These are phyloP conservation scores for Typhlichthys subterraneus DNA, from an alignment of 2,797 vertebrate species.

Conservation along the genomic window DNA sequence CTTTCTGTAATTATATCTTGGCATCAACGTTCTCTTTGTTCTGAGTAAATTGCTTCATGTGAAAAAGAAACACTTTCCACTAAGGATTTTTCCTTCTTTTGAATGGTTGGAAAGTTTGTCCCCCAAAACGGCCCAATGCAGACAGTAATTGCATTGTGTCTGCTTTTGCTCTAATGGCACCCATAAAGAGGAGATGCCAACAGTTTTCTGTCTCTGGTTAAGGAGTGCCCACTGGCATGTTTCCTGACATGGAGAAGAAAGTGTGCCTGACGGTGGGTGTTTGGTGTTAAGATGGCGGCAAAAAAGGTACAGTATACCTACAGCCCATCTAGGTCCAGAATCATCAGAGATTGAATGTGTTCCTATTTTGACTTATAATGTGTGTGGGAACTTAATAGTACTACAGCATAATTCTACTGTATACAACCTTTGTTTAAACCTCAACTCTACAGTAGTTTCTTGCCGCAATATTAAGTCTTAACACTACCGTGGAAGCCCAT, in stretches of 20 bases:
- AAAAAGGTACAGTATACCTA: constrained; percentile 23
- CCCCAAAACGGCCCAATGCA: constrained; percentile 61
- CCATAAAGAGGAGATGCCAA: constrained; percentile 71
- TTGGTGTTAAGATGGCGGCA: constrained; percentile 44
- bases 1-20: constrained; percentile 60
- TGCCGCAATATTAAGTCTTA: too few species aligned
- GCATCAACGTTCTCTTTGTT: constrained; percentile 72
- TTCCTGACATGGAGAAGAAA: constrained; percentile 61
- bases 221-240: constrained; percentile 50
- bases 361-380: too few species aligned
- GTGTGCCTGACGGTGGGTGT: constrained; percentile 50
- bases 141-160: constrained; percentile 77
- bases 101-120: constrained; percentile 74
- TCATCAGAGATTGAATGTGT: constrained; percentile 7
- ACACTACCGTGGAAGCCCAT: too few species aligned
- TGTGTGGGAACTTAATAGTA: too few species aligned
- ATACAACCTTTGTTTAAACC: too few species aligned
- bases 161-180: constrained; percentile 63
- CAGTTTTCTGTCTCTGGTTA: constrained; percentile 56
- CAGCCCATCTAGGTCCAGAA: constrained; percentile 10
- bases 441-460: too few species aligned
- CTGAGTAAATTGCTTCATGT: constrained; percentile 58
- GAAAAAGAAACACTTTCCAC: constrained; percentile 39
- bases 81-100: constrained; percentile 77
- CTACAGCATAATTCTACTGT: too few species aligned